Conservation (phyloP, 2,888 invertebrate species). For the Bembecia ichneumoniformis region DNA sequence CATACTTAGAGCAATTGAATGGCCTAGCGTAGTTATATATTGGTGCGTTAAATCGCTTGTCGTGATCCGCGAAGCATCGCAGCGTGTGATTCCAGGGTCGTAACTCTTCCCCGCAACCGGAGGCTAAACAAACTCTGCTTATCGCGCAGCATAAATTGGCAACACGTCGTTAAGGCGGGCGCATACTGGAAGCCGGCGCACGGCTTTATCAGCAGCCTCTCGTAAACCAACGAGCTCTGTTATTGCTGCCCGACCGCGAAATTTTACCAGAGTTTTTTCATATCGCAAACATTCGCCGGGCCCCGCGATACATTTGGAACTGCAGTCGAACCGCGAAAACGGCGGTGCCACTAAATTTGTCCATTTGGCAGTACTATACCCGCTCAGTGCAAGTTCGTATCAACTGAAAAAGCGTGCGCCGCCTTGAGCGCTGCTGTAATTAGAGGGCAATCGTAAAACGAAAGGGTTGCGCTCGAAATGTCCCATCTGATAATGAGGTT, state of each 20-base stretch:
- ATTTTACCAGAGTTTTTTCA: constrained; percentile 61
- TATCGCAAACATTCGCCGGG: constrained; percentile 42
- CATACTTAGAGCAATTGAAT: too few species aligned
- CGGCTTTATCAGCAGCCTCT: constrained; percentile 60
- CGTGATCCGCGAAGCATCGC: constrained; percentile 10
- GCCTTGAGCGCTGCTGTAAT: constrained; percentile 67
- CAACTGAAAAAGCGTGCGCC: constrained; percentile 50
- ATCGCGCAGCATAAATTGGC: constrained; percentile 69
- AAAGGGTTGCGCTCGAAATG: constrained; percentile 62
- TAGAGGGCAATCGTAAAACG: constrained; percentile 72
- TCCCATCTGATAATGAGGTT: constrained; percentile 70
- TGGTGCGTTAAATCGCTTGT: neutral
- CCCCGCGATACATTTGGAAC: constrained; percentile 32
- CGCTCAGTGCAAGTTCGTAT: constrained; percentile 38
- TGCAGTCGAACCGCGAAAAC: constrained; percentile 47
- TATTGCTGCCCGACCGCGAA: constrained; percentile 55
- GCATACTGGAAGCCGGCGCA: constrained; percentile 33
- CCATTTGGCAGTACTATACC: constrained; percentile 51
- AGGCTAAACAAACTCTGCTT: constrained; percentile 67
- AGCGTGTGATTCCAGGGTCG: constrained; percentile 43
- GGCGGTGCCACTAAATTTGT: constrained; percentile 55
- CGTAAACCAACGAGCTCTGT: constrained; percentile 63
- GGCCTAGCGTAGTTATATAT: neutral
- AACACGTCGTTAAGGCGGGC: constrained; percentile 69
- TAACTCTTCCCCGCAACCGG: constrained; percentile 44